A percentile compares a stretch with the other conserved stretches of the same genome.
Conservation (phyloP, 2,113 vertebrate genomes). For the Pseudorasbora parva region DNA sequence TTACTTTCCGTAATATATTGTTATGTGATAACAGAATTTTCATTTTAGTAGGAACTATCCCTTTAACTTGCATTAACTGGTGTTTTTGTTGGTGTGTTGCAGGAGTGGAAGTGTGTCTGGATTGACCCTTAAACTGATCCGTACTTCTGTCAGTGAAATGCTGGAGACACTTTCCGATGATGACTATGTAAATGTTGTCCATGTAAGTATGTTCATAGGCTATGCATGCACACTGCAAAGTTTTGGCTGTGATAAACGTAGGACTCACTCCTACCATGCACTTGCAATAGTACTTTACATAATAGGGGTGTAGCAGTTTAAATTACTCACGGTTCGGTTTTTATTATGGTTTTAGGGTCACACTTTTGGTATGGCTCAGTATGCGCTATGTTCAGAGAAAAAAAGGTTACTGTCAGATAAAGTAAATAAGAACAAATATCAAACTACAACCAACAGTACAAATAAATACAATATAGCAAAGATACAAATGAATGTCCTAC, state of each 20-base stretch:
- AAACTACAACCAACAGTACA: too few species aligned
- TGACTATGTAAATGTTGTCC: constrained; percentile 98
- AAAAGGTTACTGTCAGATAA: too few species aligned
- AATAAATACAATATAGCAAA: too few species aligned
- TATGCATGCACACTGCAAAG: neutral
- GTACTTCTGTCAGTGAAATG: constrained; percentile 96
- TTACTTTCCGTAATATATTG: neutral
- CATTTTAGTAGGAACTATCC: too few species aligned
- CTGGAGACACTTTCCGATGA: constrained; percentile 97
- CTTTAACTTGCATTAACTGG: neutral
- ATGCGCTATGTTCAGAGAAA: too few species aligned
- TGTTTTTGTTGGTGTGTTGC: constrained; percentile 33
- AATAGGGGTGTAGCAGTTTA: too few species aligned
- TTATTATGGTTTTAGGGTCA: too few species aligned
- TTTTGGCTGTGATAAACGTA: neutral
- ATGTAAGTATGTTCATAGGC: constrained; percentile 80
- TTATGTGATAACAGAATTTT: neutral
- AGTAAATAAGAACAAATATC: too few species aligned
- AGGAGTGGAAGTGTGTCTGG: constrained; percentile 98
- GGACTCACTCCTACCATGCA: too few species aligned
- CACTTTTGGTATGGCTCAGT: too few species aligned
- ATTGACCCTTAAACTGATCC: constrained; percentile 93
- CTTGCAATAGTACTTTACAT: neutral
- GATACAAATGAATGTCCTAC: too few species aligned
- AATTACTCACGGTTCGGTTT: too few species aligned